Evolutionary conservation across 2,113 vertebrate genomes (phyloP).

Genomic region (Nyctereutes procyonoides): DNA sequence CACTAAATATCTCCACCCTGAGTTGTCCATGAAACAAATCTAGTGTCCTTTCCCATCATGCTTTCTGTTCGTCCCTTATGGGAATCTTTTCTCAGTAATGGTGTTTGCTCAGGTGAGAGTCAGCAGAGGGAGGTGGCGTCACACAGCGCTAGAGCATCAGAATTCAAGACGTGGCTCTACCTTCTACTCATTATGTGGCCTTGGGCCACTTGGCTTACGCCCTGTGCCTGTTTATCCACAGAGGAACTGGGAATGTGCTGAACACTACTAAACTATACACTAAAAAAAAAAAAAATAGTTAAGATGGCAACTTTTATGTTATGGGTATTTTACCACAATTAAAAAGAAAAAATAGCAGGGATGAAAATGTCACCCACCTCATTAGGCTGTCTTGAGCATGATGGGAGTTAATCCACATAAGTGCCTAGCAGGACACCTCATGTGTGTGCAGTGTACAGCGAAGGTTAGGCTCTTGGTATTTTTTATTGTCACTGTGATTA

Average conservation of each 20-base stretch:
- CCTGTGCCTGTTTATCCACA: neutral
- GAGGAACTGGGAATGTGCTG: neutral
- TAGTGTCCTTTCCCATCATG: fast-evolving
- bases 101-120: neutral
- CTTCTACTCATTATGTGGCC: neutral
- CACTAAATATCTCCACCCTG: neutral
- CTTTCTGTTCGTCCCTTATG: neutral
- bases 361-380: neutral
- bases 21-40: neutral
- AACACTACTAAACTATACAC: neutral
- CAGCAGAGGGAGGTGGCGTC: neutral
- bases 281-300: neutral
- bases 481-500: neutral
- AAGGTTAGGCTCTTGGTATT: fast-evolving
- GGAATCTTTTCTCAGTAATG: neutral
- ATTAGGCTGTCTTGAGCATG: neutral
- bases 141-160: neutral
- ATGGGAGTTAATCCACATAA: neutral
- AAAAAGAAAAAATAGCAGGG: neutral
- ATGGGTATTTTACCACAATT: neutral
- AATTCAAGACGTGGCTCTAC: neutral
- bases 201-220: neutral
- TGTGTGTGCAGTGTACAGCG: fast-evolving
- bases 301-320: too few species aligned
- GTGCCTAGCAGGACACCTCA: neutral